These are phyloP conservation scores for Zoanthus sansibaricus DNA, from an alignment of 92 coral and sea anemone genomes.

Conservation along the genomic window DNA sequence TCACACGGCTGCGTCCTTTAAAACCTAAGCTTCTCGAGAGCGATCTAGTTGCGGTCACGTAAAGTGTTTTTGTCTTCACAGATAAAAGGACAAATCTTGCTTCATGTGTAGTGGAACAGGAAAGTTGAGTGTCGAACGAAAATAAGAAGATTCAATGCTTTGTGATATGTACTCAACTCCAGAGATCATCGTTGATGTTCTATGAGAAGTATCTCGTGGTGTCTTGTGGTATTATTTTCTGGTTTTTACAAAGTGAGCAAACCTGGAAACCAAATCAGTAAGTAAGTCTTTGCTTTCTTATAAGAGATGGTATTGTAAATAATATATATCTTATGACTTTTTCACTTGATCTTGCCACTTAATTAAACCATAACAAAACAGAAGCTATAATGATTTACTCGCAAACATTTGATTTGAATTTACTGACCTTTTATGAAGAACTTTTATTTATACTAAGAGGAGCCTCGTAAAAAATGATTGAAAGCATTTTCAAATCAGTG, in stretches of 20 bases:
- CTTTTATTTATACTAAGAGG: background rate
- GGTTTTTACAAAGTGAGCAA: background rate
- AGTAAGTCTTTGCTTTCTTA: conserved; percentile 3
- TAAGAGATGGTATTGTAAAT: background rate
- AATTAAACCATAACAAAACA: background rate
- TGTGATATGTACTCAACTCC: conserved; percentile 16
- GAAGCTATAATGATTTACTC: background rate
- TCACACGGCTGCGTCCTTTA: background rate
- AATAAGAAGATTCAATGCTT: conserved; percentile 21
- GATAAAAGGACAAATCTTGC: conserved; percentile 28
- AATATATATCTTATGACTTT: background rate
- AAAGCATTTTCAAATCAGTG: background rate
- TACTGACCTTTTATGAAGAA: background rate
- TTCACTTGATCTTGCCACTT: background rate
- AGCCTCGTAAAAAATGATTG: background rate
- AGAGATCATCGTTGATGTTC: conserved; percentile 2
- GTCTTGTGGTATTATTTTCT: background rate
- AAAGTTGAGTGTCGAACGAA: conserved; percentile 34
- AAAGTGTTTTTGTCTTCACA: background rate
- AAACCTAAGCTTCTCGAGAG: background rate
- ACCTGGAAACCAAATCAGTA: conserved; percentile 45
- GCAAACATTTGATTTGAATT: conserved; percentile 18
- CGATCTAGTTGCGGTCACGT: conserved; percentile 27
- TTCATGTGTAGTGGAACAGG: conserved; percentile 45
- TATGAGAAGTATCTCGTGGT: background rate